phyloP scores from a whole-genome alignment of 92 coral and sea anemone genomes.

The Anthopleura xanthogrammica region DNA sequence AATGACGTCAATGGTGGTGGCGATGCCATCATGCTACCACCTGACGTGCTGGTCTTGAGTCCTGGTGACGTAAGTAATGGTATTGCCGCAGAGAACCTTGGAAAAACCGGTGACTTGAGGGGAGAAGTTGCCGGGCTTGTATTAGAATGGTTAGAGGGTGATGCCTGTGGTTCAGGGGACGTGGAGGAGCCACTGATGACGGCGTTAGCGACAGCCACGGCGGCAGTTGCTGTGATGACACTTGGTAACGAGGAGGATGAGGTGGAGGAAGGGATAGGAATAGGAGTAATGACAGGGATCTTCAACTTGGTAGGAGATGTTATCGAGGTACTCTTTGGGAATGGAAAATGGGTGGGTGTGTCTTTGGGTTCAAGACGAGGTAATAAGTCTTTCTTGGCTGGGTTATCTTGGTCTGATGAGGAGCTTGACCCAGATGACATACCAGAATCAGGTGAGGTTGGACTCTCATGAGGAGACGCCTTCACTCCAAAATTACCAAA shows the following conservation, averaged over 20 bases:
- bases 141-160: background rate
- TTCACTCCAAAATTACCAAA: constrained; percentile 63
- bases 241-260: constrained; percentile 62
- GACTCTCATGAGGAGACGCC: constrained; percentile 84
- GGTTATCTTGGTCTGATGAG: constrained; percentile 74
- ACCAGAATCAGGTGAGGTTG: constrained; percentile 98
- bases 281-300: constrained; percentile 11
- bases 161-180: constrained; percentile 6
- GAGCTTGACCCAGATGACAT: constrained; percentile 85
- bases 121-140: constrained; percentile 14
- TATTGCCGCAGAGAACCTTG: constrained; percentile 1
- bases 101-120: constrained; percentile 8
- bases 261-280: constrained; percentile 40
- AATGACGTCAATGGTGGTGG: constrained; percentile 26
- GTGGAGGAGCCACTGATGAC: constrained; percentile 63
- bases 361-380: constrained; percentile 70
- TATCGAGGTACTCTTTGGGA: constrained; percentile 64
- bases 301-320: constrained; percentile 50
- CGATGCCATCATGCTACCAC: constrained; percentile 14
- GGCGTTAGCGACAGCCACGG: constrained; percentile 82
- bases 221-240: constrained; percentile 87
- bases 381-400: constrained; percentile 73
- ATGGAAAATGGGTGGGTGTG: constrained; percentile 58
- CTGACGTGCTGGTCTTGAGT: background rate
- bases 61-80: constrained; percentile 6